Evolutionary conservation across 2,113 vertebrate genomes (phyloP).

Genomic region (Cathartes aura): DNA sequence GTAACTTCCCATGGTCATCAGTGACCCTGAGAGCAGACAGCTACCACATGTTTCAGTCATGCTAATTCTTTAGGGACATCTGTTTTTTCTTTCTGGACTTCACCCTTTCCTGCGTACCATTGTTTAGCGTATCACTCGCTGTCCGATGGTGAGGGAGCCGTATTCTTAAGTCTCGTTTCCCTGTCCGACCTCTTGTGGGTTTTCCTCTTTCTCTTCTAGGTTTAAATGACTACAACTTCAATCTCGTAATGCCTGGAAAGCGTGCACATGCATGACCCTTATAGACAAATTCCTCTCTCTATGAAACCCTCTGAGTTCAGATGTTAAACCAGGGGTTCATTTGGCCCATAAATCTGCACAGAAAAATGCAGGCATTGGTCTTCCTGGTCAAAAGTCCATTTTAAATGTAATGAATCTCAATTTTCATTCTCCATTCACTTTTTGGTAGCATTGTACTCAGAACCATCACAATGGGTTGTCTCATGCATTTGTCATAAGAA

Average conservation of each 20-base stretch:
- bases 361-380: constrained; percentile 11
- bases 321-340: constrained; percentile 31
- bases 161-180: background rate
- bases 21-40: background rate
- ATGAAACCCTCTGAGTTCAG: background rate
- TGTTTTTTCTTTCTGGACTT: background rate
- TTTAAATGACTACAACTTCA: background rate
- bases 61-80: background rate
- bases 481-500: background rate
- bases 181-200: background rate
- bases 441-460: background rate
- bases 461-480: background rate
- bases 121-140: background rate
- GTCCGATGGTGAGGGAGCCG: background rate
- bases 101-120: background rate
- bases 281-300: background rate
- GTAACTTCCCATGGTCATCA: background rate
- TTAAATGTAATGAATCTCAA: background rate
- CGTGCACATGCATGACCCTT: background rate
- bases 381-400: background rate
- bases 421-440: background rate
- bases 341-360: background rate
- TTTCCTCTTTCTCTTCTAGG: background rate
- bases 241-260: background rate
- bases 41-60: background rate